phyloP scores from a whole-genome alignment of 2,797 vertebrate genomes.

The Pangasius sanitwongsei region DNA sequence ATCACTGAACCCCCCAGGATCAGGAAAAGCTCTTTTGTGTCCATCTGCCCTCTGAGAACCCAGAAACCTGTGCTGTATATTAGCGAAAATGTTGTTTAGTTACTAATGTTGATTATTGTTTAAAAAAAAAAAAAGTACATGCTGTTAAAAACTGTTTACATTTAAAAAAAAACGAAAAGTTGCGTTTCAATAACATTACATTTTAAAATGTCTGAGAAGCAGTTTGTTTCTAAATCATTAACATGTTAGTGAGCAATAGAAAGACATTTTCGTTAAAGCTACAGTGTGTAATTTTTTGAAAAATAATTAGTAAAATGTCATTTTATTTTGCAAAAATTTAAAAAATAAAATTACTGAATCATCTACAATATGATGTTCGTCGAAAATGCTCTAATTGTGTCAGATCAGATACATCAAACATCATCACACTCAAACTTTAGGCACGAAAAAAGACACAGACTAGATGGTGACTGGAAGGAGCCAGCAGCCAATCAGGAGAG shows the following conservation, averaged over 20 bases:
- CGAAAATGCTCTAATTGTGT: neutral
- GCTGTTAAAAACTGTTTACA: neutral
- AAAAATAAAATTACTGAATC: neutral
- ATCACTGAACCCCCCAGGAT: constrained; percentile 31
- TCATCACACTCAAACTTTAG: neutral
- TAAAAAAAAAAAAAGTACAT: neutral
- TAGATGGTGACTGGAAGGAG: neutral
- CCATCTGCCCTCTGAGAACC: constrained; percentile 40
- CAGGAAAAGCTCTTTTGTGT: constrained; percentile 12
- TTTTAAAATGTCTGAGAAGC: neutral
- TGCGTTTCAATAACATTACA: neutral
- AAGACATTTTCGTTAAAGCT: neutral
- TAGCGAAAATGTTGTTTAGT: constrained; percentile 21
- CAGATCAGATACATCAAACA: neutral
- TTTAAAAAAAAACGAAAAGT: neutral
- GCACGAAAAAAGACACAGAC: too few relatives aligned
- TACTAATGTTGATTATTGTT: neutral
- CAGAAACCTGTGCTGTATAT: constrained; percentile 66
- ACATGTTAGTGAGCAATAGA: neutral
- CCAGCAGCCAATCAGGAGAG: neutral
- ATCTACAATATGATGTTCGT: neutral
- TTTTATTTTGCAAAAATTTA: too few relatives aligned
- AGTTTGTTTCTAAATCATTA: neutral
- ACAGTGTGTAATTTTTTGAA: neutral
- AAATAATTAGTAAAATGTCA: too few relatives aligned